Base-by-base conservation (phyloP, 1,140 invertebrate genomes). In the Aphaenogaster floridana region DNA sequence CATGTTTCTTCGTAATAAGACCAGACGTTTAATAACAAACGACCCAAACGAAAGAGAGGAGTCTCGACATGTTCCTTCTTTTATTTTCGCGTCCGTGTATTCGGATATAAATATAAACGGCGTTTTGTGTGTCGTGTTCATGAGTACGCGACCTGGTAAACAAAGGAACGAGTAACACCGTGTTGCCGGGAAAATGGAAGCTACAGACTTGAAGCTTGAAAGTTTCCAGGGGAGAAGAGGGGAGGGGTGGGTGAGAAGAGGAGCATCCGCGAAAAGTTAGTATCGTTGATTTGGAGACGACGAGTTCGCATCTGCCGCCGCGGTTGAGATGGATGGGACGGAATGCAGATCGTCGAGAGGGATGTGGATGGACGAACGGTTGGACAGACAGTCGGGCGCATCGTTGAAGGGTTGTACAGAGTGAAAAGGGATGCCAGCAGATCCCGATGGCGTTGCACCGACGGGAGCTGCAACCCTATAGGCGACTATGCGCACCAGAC, bases 281-380 rank as follows among this genome's bases (percentile, higher is more conserved):
- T 66, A 59, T 83, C 69, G 59, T 80, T 83, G 89, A 88, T 88
- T 90, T 74, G 72, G 66, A 78, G 86, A 45, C 79, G 64, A 80
- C 42, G 78, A 84, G 69, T 81, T 71, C 86, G 86, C 80, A 88
- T 89, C 88, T 90, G 89, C 77, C 64, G 61, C 61, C 63, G 80
- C 76, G 64, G 71, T 83, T 64, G 81, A 86, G 90, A 91, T 90
- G 86, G 89, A 83, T 87, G 90, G 79, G 36, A 69, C 64, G 59
- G 90, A 86, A 92, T 85, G 90, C 86, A 81, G 86, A 91, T 90
- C 88, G 83, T 52, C 61, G 72, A 84, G 69, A 90, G 89, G 81
- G 83, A 90, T 85, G 79, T 61, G 66, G 83, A 88, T 68, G 81
- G 54, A 66, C 88, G 80, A 76, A 86, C 36, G 87, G 66, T 61